Conservation (phyloP, 2,888 invertebrate species). For the Melitaea athalia region DNA sequence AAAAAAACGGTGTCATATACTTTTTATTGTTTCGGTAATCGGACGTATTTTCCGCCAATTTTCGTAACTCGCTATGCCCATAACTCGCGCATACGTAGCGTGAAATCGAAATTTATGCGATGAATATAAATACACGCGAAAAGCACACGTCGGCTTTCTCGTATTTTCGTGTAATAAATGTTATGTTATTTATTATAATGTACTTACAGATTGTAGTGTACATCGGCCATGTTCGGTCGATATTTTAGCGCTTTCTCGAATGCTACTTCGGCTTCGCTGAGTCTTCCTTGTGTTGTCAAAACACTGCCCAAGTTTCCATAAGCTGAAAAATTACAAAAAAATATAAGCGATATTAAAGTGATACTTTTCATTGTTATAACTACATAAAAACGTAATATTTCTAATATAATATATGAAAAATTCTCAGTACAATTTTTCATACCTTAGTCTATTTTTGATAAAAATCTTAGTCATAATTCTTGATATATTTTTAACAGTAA, state of each 20-base stretch:
- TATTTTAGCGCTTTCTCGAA: slow-evolving; percentile 94
- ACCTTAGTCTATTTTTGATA: no score
- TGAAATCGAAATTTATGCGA: slow-evolving; percentile 42
- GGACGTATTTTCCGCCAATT: slow-evolving; percentile 40
- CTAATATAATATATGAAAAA: no score
- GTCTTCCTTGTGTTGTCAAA: slow-evolving; percentile 93
- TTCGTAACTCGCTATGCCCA: slow-evolving; percentile 39
- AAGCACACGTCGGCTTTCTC: slow-evolving; percentile 41
- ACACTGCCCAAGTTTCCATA: slow-evolving; percentile 98
- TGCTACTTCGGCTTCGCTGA: slow-evolving; percentile 94
- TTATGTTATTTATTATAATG: slow-evolving; percentile 44
- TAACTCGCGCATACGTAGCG: slow-evolving; percentile 41
- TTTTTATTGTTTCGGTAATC: slow-evolving; percentile 40
- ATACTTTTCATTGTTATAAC: not conserved
- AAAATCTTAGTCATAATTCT: no score
- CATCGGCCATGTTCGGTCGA: slow-evolving; percentile 99
- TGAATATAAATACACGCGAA: slow-evolving; percentile 40
- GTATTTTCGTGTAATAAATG: slow-evolving; percentile 39
- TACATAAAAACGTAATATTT: not conserved
- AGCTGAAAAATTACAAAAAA: slow-evolving; percentile 83
- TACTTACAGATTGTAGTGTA: slow-evolving; percentile 99
- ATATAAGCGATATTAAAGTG: slow-evolving; percentile 33
- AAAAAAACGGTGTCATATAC: slow-evolving; percentile 18
- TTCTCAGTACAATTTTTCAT: no score
- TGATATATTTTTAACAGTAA: no score